phyloP scores from a whole-genome alignment of 2,797 vertebrate genomes.

The Lagodon rhomboides region DNA sequence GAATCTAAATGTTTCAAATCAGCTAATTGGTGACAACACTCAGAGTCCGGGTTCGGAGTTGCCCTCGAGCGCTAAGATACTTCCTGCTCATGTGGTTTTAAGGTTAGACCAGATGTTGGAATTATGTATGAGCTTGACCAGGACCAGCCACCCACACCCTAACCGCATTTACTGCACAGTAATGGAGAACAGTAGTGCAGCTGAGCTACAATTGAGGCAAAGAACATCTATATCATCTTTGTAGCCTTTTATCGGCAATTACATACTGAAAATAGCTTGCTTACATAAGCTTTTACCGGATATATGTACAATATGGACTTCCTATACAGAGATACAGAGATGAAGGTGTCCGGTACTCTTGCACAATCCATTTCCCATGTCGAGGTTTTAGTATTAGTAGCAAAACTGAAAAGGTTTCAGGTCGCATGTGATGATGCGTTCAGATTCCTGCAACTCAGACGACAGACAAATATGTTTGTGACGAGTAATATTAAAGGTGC shows the following conservation, averaged over 20 bases:
- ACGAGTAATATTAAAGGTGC: too few relatives aligned
- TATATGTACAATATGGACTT: conserved; percentile 1
- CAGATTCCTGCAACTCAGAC: too few relatives aligned
- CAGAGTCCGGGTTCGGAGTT: neutral
- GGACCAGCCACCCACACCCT: neutral
- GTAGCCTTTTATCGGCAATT: neutral
- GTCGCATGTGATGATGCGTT: too few relatives aligned
- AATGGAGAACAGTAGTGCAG: neutral
- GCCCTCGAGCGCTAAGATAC: neutral
- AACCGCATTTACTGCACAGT: conserved; percentile 1
- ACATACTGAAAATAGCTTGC: neutral
- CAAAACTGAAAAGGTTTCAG: too few relatives aligned
- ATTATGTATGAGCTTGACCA: conserved; percentile 15
- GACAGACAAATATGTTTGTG: too few relatives aligned
- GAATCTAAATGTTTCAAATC: neutral
- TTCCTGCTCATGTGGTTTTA: conserved; percentile 9
- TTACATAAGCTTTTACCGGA: neutral
- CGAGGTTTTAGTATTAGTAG: neutral
- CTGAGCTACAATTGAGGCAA: neutral
- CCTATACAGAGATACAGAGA: conserved; percentile 4
- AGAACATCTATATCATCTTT: neutral
- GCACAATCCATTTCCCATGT: conserved; percentile 14
- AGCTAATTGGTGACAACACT: conserved; percentile 9
- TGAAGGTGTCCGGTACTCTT: neutral
- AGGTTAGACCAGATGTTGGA: neutral